A percentile compares a stretch with the other conserved stretches of the same genome.
Conservation (phyloP, 2,888 invertebrate species). For the Mallateleia sp. region DNA sequence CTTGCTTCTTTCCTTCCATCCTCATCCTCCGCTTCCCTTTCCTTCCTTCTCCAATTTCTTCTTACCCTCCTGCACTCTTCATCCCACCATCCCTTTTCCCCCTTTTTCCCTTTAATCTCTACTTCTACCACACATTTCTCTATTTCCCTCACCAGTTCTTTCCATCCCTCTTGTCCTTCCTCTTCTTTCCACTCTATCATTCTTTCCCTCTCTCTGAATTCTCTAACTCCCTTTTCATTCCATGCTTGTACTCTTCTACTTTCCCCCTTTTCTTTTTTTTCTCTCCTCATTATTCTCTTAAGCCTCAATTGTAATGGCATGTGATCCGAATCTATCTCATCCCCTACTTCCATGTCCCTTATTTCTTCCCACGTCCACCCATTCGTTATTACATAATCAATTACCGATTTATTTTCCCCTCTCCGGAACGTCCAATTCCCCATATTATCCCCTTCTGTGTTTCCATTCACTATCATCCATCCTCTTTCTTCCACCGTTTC, state of each 20-base stretch:
- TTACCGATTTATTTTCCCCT: too few relatives aligned
- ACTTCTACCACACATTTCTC: not conserved
- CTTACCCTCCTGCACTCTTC: constrained; percentile 1
- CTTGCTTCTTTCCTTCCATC: not conserved
- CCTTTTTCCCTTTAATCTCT: not conserved
- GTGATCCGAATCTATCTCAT: not conserved
- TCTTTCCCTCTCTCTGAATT: too few relatives aligned
- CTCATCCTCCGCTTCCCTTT: too few relatives aligned
- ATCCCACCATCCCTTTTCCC: not conserved
- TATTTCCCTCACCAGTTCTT: not conserved
- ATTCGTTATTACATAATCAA: not conserved
- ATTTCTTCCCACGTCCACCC: not conserved
- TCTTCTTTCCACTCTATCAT: too few relatives aligned
- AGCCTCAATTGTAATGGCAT: not conserved
- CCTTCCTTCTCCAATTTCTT: too few relatives aligned
- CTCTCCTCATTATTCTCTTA: not conserved
- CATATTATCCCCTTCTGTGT: not conserved
- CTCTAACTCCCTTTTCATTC: too few relatives aligned
- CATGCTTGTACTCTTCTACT: too few relatives aligned
- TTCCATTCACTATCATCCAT: too few relatives aligned
- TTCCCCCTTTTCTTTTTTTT: too few relatives aligned
- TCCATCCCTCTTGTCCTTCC: not conserved
- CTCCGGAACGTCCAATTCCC: not conserved
- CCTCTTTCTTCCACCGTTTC: not conserved
- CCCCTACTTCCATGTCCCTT: not conserved